phyloP scores from a whole-genome alignment of 2,113 vertebrate genomes.

The Chauna torquata region DNA sequence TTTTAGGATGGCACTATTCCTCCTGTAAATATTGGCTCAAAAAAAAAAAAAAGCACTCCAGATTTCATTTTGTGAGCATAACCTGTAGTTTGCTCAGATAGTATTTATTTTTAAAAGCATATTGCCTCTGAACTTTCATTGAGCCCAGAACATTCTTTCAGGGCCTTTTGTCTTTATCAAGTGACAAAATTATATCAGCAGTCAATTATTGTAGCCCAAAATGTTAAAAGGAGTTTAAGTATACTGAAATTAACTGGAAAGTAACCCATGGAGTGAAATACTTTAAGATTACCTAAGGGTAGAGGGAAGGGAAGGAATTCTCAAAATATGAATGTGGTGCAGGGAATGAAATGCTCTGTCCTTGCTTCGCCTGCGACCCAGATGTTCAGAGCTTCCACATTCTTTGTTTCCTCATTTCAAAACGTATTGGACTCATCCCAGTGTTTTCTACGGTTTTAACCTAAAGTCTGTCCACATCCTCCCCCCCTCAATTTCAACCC shows the following conservation, averaged over 20 bases:
- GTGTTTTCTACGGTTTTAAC: not conserved
- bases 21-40: not conserved
- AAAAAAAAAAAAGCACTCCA: not conserved
- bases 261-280: not conserved
- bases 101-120: not conserved
- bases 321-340: not conserved
- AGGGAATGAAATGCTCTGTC: not conserved
- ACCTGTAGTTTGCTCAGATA: not conserved
- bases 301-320: not conserved
- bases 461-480: not conserved
- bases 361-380: not conserved
- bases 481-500: not conserved
- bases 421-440: not conserved
- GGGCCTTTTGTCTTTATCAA: not conserved
- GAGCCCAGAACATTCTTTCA: not conserved
- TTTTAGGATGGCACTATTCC: not conserved
- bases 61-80: not conserved
- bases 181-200: not conserved
- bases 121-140: not conserved
- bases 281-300: not conserved
- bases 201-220: not conserved
- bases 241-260: not conserved
- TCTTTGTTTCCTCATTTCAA: not conserved
- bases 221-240: not conserved
- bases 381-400: not conserved